Conservation (phyloP, 2,113 vertebrate species). For the Agapornis roseicollis region DNA sequence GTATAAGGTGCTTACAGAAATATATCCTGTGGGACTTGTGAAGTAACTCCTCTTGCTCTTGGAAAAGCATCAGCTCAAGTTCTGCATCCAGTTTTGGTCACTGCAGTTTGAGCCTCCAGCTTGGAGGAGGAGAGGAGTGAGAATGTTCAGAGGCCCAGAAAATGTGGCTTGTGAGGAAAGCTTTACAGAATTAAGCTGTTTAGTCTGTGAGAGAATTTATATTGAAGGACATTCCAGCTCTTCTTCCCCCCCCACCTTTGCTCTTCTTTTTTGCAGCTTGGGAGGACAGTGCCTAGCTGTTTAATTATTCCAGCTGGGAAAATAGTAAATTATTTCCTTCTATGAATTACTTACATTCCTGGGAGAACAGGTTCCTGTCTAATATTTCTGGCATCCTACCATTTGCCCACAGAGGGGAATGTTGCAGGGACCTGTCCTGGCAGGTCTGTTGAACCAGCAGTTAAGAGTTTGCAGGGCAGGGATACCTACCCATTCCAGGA, state of each 20-base stretch:
- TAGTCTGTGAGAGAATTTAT: neutral
- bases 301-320: conserved; percentile 63
- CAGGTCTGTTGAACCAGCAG: conserved; percentile 75
- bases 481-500: conserved; percentile 51
- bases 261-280: neutral
- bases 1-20: neutral
- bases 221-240: neutral
- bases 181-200: neutral
- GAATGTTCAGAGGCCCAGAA: neutral
- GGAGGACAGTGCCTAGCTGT: conserved; percentile 31
- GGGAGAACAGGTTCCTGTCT: conserved; percentile 83
- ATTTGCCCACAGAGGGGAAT: conserved; percentile 66
- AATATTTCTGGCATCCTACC: conserved; percentile 67
- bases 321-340: conserved; percentile 74
- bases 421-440: conserved; percentile 75
- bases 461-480: conserved; percentile 70
- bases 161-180: neutral
- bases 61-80: neutral
- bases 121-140: neutral
- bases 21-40: neutral
- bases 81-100: neutral
- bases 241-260: neutral
- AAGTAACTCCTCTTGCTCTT: neutral
- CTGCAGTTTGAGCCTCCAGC: neutral
- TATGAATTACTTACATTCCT: conserved; percentile 77